These are phyloP conservation scores for Drosophila vallismaia DNA, from an alignment of 2,888 invertebrate genomes.

Conservation along the genomic window DNA sequence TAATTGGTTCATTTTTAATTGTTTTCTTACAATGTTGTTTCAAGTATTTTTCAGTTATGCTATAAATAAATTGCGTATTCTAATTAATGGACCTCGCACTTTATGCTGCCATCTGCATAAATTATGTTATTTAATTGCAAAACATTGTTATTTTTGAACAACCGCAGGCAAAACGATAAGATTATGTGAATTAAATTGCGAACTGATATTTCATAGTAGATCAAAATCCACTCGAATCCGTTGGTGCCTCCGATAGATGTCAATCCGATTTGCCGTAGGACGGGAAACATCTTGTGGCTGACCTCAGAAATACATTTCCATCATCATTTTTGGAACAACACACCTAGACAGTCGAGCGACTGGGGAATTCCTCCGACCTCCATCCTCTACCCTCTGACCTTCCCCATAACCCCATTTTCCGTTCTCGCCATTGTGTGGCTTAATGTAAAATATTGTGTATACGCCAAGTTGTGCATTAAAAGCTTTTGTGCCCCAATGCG, in stretches of 20 bases:
- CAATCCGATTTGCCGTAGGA: conserved; percentile 60
- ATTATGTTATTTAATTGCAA: conserved; percentile 52
- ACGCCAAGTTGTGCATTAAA: conserved; percentile 70
- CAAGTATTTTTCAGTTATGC: conserved; percentile 47
- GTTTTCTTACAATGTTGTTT: conserved; percentile 39
- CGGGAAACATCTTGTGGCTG: conserved; percentile 11
- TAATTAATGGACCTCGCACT: conserved; percentile 58
- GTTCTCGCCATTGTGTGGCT: conserved; percentile 47
- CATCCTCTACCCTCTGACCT: not conserved
- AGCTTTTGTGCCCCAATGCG: conserved; percentile 65
- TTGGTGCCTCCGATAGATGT: conserved; percentile 28
- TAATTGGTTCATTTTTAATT: conserved; percentile 21
- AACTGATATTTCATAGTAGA: not conserved
- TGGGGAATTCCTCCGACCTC: conserved; percentile 5
- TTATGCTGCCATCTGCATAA: conserved; percentile 41
- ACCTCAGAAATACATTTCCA: conserved; percentile 45
- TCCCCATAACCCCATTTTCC: conserved; percentile 11
- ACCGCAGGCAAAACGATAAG: not conserved
- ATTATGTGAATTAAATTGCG: conserved; percentile 38
- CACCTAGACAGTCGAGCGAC: conserved; percentile 30
- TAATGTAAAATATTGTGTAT: conserved; percentile 77
- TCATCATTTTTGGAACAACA: conserved; percentile 33
- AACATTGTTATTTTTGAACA: conserved; percentile 11
- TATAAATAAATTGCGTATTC: conserved; percentile 58
- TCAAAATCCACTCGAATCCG: not conserved